Evolutionary conservation across 2,888 invertebrate genomes (phyloP).

Genomic region (Odontocerum albicorne): DNA sequence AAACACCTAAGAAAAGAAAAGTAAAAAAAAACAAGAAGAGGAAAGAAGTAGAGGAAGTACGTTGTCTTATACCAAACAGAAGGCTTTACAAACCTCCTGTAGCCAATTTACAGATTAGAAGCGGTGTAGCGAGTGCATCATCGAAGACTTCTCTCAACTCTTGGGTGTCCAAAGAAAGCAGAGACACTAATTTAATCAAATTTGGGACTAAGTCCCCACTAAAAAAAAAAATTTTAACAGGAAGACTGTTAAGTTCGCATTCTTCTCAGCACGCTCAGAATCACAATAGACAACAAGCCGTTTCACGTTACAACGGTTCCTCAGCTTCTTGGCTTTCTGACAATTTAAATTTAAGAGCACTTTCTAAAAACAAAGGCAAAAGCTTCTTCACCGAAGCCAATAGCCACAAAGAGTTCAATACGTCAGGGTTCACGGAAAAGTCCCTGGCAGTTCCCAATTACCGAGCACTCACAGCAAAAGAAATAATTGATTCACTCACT

Average conservation of each 20-base stretch:
- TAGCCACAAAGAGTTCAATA: background rate
- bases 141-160: background rate
- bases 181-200: background rate
- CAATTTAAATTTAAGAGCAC: background rate
- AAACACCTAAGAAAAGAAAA: too few species aligned
- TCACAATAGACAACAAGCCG: constrained; percentile 40
- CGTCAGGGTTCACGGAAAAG: constrained; percentile 39
- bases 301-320: constrained; percentile 40
- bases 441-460: constrained; percentile 17
- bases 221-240: background rate
- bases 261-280: constrained; percentile 35
- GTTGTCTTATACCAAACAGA: constrained; percentile 46
- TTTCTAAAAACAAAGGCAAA: too few species aligned
- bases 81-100: constrained; percentile 46
- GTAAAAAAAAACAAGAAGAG: constrained; percentile 3
- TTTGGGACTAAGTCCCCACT: background rate
- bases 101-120: constrained; percentile 1
- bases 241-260: background rate
- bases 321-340: constrained; percentile 27
- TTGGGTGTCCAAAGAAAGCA: background rate
- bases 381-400: background rate
- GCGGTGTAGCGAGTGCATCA: too few species aligned
- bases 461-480: constrained; percentile 27
- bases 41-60: constrained; percentile 5
- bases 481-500: constrained; percentile 32